A percentile compares a stretch with the other conserved stretches of the same genome.
These are phyloP conservation scores for Drosophila miranda DNA, from an alignment of 1,140 invertebrate genomes.

Conservation along the genomic window DNA sequence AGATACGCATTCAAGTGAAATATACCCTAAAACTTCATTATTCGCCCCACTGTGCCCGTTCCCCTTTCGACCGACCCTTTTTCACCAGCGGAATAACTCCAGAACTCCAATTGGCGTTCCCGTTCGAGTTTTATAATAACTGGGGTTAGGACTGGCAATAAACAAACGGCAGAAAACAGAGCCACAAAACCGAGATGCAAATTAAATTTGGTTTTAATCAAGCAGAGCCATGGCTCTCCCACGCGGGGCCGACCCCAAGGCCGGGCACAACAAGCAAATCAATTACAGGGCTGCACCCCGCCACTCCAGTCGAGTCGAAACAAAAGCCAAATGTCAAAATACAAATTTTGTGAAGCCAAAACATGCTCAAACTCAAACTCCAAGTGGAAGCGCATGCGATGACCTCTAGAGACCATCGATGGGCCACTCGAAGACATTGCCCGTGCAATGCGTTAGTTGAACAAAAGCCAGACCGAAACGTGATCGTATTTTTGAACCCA, in stretches of 20 bases:
- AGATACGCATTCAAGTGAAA: background rate
- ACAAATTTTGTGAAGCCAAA: background rate
- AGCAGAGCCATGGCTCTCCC: constrained; percentile 41
- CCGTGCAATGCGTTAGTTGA: constrained; percentile 35
- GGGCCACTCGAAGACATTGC: constrained; percentile 38
- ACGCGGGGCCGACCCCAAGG: constrained; percentile 42
- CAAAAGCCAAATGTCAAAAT: constrained; percentile 29
- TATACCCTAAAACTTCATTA: no score
- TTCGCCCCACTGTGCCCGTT: constrained; percentile 38
- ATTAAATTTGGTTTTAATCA: constrained; percentile 79
- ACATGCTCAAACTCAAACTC: constrained; percentile 22
- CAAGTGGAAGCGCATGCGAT: constrained; percentile 29
- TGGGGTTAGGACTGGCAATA: constrained; percentile 56
- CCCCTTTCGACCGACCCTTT: constrained; percentile 1
- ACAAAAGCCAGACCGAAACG: constrained; percentile 51
- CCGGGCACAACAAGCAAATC: constrained; percentile 60
- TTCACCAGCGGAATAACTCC: constrained; percentile 17
- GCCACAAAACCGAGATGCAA: constrained; percentile 50
- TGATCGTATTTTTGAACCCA: constrained; percentile 48
- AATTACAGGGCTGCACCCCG: constrained; percentile 69
- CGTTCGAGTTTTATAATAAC: constrained; percentile 56
- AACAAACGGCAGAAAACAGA: constrained; percentile 36
- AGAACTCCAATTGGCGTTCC: constrained; percentile 17
- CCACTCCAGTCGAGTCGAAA: background rate
- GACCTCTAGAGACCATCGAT: constrained; percentile 60